These are phyloP conservation scores for Parnassius glacialis DNA, from an alignment of 2,888 invertebrate species.

Conservation along the genomic window DNA sequence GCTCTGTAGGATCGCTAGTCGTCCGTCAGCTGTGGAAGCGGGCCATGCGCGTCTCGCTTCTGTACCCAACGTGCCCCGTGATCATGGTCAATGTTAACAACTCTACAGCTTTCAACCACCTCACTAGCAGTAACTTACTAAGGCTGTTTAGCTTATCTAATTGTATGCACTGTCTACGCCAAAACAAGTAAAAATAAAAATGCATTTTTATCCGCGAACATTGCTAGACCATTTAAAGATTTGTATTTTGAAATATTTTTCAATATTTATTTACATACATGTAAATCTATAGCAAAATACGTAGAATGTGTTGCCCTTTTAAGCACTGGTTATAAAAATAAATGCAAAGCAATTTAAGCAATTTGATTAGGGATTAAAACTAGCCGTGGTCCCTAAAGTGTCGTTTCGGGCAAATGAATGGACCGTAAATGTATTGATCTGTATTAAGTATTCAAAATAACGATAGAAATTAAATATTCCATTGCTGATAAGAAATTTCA, in stretches of 20 bases:
- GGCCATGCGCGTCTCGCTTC: slow-evolving; percentile 46
- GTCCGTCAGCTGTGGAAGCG: slow-evolving; percentile 29
- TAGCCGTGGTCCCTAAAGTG: slow-evolving; percentile 16
- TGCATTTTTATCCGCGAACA: not conserved
- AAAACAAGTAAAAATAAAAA: not conserved
- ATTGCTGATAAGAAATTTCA: slow-evolving; percentile 10
- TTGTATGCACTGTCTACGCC: not conserved
- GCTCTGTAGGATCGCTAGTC: slow-evolving; percentile 37
- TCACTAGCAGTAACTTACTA: not conserved
- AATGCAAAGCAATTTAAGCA: slow-evolving; percentile 8
- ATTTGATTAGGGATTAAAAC: slow-evolving; percentile 18
- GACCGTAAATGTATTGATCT: slow-evolving; percentile 14
- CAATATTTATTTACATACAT: not conserved
- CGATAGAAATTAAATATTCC: slow-evolving; percentile 11
- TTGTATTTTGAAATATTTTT: not conserved
- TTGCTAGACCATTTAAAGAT: not conserved
- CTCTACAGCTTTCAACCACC: not conserved
- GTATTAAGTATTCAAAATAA: slow-evolving; percentile 11
- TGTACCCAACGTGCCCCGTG: slow-evolving; percentile 36
- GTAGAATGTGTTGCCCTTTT: not conserved
- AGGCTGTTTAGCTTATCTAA: not conserved
- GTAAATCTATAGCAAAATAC: too few relatives aligned
- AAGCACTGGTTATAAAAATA: not conserved
- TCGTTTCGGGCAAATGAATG: slow-evolving; percentile 15
- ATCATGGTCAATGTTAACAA: slow-evolving; percentile 67